Base-by-base conservation (phyloP, 2,113 vertebrate species). In the Arenaria interpres region DNA sequence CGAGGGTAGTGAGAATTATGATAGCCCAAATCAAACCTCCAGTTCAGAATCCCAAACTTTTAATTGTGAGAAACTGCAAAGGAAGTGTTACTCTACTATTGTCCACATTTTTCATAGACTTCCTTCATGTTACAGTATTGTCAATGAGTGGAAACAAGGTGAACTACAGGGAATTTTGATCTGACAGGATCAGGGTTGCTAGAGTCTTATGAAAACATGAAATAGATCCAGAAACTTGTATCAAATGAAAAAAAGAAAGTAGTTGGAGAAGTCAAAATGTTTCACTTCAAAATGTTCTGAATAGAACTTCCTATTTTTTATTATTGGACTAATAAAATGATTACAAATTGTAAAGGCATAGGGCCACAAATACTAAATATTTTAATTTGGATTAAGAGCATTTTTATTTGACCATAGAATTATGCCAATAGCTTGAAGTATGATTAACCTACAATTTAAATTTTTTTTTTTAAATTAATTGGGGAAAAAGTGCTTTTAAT, bases 401-500 rank as follows among this genome's bases (percentile, higher is more conserved):
- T 60, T 84, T 86, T 73, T 83, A 76, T 90, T 89, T 94, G 16
- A 66, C 2, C 8, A 10, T 51, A 46, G 45, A 51, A 60, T 60
- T 77, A 64, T 68, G 6, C 0, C 1, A 62, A 21, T 80, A 60
- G 1, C 3, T 80, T 25, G 45, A 50, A 67, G 37, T 25, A 25
- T 20, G 74, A 41, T 63, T 77, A 80, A 28, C 6, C 60, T 76
- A 23, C 1, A 20, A 27, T 37, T 77, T 37, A 18, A 24, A 59
- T 43, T 27, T n/a, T 45, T 57, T 45, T 74, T 48, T 12, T 57
- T 14, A 0, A 59, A 23, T 74, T 60, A 62, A n/a, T 32, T 10
- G 2, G 11, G 10, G 37, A 33, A 71, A 73, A 63, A 22, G 1
- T 0, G 10, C 3, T 0, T 23, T n/a, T 28, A 27, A 8, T 14